Percentiles rank a stretch among this genome's conserved stretches.
phyloP scores from a whole-genome alignment of 2,797 vertebrate genomes.

The Myotis vivesi region DNA sequence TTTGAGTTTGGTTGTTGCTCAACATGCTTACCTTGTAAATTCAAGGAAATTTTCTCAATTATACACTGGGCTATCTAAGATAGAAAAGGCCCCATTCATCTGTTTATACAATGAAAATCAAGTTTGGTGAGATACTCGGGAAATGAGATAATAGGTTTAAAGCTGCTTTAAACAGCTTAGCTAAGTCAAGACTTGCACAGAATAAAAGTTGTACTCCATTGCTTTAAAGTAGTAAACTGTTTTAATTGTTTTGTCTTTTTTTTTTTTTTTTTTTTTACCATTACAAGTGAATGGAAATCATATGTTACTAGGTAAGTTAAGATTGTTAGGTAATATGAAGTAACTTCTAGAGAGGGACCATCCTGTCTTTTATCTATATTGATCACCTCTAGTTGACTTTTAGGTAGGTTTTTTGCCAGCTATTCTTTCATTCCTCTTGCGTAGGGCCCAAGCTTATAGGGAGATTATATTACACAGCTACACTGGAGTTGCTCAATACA shows the following conservation, averaged over 20 bases:
- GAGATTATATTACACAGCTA: neutral
- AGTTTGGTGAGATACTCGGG: constrained; percentile 73
- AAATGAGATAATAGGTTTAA: constrained; percentile 67
- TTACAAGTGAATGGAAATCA: neutral
- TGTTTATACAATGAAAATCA: constrained; percentile 67
- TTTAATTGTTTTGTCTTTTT: neutral
- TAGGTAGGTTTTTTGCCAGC: neutral
- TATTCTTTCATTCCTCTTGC: constrained; percentile 15
- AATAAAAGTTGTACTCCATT: neutral
- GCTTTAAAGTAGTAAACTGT: constrained; percentile 2
- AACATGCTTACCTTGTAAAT: constrained; percentile 31
- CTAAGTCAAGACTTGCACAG: constrained; percentile 67
- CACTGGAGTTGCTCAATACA: neutral
- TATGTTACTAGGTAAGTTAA: constrained; percentile 24
- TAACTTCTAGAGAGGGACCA: neutral
- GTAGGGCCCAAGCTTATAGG: neutral
- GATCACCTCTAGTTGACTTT: neutral
- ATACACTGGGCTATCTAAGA: constrained; percentile 21
- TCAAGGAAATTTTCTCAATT: constrained; percentile 41
- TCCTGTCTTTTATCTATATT: neutral
- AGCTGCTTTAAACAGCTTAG: constrained; percentile 29
- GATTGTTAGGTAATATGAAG: neutral
- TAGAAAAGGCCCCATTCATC: constrained; percentile 2
- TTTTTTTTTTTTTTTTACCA: neutral
- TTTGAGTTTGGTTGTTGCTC: constrained; percentile 60